A percentile compares a stretch with the other conserved stretches of the same genome.
Evolutionary conservation across 2,888 invertebrate species (phyloP).

Genomic region (Pollenia amentaria): DNA sequence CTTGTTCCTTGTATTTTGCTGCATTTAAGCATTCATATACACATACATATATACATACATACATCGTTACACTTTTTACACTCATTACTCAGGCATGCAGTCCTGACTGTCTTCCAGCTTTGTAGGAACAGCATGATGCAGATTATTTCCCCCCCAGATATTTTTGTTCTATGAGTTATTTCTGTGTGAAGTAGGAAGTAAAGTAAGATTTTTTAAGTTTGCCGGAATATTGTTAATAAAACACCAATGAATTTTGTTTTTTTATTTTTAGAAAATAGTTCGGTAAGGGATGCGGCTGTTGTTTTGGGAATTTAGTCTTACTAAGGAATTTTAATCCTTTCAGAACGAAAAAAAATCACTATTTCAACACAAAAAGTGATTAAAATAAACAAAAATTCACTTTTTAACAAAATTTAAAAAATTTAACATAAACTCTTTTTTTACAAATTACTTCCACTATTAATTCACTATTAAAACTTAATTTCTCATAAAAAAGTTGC

Average conservation of each 20-base stretch:
- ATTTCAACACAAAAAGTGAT: too few relatives aligned
- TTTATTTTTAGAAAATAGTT: not conserved
- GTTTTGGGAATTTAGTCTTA: not conserved
- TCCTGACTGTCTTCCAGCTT: not conserved
- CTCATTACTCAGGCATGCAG: conserved; percentile 33
- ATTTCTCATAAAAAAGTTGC: too few relatives aligned
- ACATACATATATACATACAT: not conserved
- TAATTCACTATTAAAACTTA: too few relatives aligned
- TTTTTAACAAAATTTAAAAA: too few relatives aligned
- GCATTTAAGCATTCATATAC: not conserved
- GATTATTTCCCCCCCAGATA: not conserved
- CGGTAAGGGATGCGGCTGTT: not conserved
- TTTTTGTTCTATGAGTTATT: not conserved
- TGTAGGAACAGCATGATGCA: not conserved
- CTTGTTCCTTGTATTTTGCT: conserved; percentile 22
- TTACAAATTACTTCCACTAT: too few relatives aligned
- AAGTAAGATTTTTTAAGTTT: conserved; percentile 6
- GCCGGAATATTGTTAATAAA: not conserved
- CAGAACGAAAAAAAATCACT: too few relatives aligned
- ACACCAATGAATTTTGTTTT: not conserved
- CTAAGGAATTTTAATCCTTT: not conserved
- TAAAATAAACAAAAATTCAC: too few relatives aligned
- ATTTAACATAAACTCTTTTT: too few relatives aligned
- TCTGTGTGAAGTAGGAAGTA: not conserved
- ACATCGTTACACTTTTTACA: not conserved